Percentiles rank a stretch among this genome's conserved stretches.
These are phyloP conservation scores for Homarus gammarus DNA, from an alignment of 2,888 invertebrate species.

Conservation along the genomic window DNA sequence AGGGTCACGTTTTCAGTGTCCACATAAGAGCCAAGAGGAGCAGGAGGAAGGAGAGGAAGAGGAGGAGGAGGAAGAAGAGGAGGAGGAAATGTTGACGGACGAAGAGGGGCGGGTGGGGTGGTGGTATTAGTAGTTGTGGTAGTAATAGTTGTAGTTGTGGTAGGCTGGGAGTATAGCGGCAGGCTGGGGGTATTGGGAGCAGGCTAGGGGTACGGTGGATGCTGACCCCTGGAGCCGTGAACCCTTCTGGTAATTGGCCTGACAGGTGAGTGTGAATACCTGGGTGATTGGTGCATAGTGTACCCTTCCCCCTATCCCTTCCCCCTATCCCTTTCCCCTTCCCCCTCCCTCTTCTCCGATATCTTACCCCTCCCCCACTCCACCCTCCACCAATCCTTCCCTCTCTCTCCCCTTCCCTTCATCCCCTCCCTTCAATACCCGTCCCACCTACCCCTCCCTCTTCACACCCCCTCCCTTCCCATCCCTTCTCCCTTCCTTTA, in stretches of 20 bases:
- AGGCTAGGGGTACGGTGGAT: too few relatives aligned
- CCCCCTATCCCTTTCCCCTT: neutral
- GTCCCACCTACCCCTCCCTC: neutral
- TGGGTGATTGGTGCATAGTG: too few relatives aligned
- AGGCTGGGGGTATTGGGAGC: too few relatives aligned
- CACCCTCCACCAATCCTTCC: neutral
- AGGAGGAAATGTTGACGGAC: constrained; percentile 5
- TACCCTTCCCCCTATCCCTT: too few relatives aligned
- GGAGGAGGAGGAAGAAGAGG: neutral
- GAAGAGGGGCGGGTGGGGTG: neutral
- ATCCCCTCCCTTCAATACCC: neutral
- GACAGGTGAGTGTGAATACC: too few relatives aligned
- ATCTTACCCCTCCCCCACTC: neutral
- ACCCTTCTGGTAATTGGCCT: too few relatives aligned
- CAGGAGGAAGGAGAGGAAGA: neutral
- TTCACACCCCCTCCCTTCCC: neutral
- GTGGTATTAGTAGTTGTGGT: constrained; percentile 17
- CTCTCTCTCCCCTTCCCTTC: neutral
- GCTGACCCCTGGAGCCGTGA: too few relatives aligned
- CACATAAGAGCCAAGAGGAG: too few relatives aligned
- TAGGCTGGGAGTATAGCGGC: neutral
- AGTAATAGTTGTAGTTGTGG: too few relatives aligned
- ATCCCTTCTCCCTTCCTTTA: neutral
- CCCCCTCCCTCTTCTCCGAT: neutral
- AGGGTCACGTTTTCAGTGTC: too few relatives aligned